phyloP scores from a whole-genome alignment of 2,797 vertebrate species.

The Sardinella longiceps region DNA sequence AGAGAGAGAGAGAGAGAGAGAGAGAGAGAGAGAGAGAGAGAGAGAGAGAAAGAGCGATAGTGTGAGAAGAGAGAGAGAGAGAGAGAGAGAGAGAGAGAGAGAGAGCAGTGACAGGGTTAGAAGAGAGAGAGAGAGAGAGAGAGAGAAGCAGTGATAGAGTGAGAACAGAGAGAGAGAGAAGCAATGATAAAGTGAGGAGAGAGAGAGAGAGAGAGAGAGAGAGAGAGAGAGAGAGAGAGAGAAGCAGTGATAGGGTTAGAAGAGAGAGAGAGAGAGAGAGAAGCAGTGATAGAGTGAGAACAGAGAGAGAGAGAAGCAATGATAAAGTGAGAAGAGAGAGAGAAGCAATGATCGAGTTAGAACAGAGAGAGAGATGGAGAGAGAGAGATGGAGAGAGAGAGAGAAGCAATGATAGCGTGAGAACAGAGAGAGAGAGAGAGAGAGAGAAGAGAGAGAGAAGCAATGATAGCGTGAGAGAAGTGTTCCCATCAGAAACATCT shows the following conservation, averaged over 20 bases:
- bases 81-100: no score
- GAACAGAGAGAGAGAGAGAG: not conserved
- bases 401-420: no score
- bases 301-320: not conserved
- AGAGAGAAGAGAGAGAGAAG: not conserved
- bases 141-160: not conserved
- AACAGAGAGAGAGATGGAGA: constrained; percentile 22
- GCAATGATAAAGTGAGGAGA: no score
- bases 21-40: no score
- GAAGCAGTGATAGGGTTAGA: not conserved
- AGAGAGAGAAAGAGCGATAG: no score
- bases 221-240: not conserved
- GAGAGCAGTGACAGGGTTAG: no score
- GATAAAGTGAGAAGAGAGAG: constrained; percentile 35
- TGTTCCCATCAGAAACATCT: constrained; percentile 65
- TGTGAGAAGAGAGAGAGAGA: no score
- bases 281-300: not conserved
- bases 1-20: no score
- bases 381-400: no score
- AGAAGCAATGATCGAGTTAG: constrained; percentile 59
- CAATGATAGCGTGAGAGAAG: constrained; percentile 38
- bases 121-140: no score
- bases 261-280: not conserved
- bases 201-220: no score
- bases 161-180: not conserved